phyloP scores from a whole-genome alignment of 1,140 invertebrate species.

The Leptopilina clavipes region DNA sequence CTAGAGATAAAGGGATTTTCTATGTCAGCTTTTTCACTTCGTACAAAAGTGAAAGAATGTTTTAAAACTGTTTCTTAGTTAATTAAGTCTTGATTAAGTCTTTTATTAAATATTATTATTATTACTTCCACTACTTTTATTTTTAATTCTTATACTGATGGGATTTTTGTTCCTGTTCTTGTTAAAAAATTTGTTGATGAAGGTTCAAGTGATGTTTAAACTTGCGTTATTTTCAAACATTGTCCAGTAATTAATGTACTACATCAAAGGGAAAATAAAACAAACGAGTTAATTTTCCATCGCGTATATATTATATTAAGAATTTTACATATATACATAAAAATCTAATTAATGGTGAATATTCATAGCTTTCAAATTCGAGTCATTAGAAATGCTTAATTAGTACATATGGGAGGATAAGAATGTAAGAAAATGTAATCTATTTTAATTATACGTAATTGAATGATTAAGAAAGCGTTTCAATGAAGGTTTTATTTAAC shows the following conservation, averaged over 20 bases:
- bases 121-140: too few relatives aligned
- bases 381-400: slow-evolving; percentile 16
- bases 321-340: too few relatives aligned
- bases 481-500: slow-evolving; percentile 5
- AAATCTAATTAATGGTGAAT: neutral
- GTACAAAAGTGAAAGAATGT: neutral
- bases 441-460: slow-evolving; percentile 7
- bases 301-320: too few relatives aligned
- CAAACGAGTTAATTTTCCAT: too few relatives aligned
- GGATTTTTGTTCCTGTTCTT: too few relatives aligned
- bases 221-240: too few relatives aligned
- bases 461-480: slow-evolving; percentile 16
- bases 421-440: slow-evolving; percentile 6
- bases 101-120: neutral
- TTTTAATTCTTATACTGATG: too few relatives aligned
- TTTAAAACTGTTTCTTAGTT: slow-evolving; percentile 3
- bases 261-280: too few relatives aligned
- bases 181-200: too few relatives aligned
- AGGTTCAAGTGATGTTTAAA: too few relatives aligned
- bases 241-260: too few relatives aligned
- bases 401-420: neutral
- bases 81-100: too few relatives aligned
- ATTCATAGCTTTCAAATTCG: neutral
- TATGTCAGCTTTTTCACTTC: neutral
- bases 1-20: slow-evolving; percentile 6